These are phyloP conservation scores for Crossocerus cetratus DNA, from an alignment of 2,888 invertebrate genomes.

Conservation along the genomic window DNA sequence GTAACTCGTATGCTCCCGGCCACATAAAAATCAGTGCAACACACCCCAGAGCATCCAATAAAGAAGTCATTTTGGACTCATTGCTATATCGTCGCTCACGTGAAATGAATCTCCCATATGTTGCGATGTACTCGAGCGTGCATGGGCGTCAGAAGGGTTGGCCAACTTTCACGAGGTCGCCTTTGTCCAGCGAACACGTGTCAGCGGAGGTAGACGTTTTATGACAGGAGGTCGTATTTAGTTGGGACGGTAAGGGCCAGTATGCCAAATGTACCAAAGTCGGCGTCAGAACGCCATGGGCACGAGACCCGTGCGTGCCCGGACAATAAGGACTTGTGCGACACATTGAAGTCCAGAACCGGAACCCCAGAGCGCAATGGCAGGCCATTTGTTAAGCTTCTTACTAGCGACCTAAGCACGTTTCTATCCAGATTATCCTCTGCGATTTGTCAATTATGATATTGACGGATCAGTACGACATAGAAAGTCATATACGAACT, in stretches of 20 bases:
- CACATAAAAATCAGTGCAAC: constrained; percentile 7
- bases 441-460: not conserved
- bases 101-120: constrained; percentile 24
- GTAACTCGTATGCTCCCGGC: constrained; percentile 4
- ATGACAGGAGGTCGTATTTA: constrained; percentile 30
- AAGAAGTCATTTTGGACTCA: too few relatives aligned
- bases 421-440: constrained; percentile 7
- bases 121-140: constrained; percentile 5
- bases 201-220: constrained; percentile 35
- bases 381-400: constrained; percentile 48
- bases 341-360: constrained; percentile 5
- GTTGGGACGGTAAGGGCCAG: constrained; percentile 25
- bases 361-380: constrained; percentile 15
- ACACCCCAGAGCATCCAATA: not conserved
- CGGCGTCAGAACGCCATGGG: not conserved
- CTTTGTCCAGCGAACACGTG: constrained; percentile 38
- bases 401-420: constrained; percentile 32
- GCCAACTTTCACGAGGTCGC: constrained; percentile 53
- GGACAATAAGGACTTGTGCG: constrained; percentile 21
- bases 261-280: constrained; percentile 16
- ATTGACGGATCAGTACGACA: not conserved
- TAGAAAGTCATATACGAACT: not conserved
- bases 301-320: constrained; percentile 23
- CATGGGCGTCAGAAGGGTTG: constrained; percentile 8
- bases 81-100: too few relatives aligned